These are phyloP conservation scores for Lateolabrax maculatus DNA, from an alignment of 2,797 vertebrate genomes.

Conservation along the genomic window DNA sequence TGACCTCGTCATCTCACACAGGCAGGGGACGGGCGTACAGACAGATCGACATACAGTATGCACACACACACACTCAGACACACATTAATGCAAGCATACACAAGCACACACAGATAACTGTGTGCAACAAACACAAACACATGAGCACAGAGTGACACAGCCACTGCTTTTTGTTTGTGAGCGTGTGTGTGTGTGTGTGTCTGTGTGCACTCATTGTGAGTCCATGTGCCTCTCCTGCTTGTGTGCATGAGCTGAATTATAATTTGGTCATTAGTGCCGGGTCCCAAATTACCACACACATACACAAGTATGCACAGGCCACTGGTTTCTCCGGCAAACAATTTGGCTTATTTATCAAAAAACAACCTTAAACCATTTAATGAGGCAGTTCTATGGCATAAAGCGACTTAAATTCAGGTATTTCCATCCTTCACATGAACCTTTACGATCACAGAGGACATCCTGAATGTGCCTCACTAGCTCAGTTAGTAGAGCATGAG, in stretches of 20 bases:
- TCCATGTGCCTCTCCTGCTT: constrained; percentile 52
- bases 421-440: not conserved
- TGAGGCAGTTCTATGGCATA: constrained; percentile 14
- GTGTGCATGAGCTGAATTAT: constrained; percentile 74
- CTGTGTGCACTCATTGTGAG: constrained; percentile 30
- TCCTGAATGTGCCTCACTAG: not conserved
- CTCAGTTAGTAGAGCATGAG: not conserved
- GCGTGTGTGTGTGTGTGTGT: not conserved
- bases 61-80: constrained; percentile 1
- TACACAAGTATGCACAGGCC: constrained; percentile 43
- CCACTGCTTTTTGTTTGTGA: constrained; percentile 1
- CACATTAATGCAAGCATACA: constrained; percentile 8
- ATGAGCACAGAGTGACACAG: not conserved
- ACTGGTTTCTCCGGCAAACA: constrained; percentile 57
- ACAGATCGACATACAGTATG: constrained; percentile 41
- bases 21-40: constrained; percentile 28
- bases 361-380: constrained; percentile 44
- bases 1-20: constrained; percentile 70
- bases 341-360: constrained; percentile 32
- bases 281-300: constrained; percentile 64
- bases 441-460: not conserved
- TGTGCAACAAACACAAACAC: constrained; percentile 15
- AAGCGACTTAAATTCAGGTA: not conserved
- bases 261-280: constrained; percentile 76
- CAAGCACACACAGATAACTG: not conserved